These are phyloP conservation scores for Lasius fuliginosus DNA, from an alignment of 2,888 invertebrate genomes.

Conservation along the genomic window DNA sequence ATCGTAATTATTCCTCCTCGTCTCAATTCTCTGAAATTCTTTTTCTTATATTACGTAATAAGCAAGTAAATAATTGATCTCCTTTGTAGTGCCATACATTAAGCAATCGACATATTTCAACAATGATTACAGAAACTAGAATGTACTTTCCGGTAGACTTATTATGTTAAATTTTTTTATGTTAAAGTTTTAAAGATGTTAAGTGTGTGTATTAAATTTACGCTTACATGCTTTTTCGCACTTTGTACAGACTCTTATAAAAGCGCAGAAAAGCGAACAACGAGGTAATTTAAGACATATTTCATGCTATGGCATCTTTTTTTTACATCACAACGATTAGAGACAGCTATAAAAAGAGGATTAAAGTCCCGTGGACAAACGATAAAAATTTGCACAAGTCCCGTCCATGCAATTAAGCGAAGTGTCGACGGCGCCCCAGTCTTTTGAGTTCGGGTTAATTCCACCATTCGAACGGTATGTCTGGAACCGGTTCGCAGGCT, in stretches of 20 bases:
- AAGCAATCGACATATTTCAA: not conserved
- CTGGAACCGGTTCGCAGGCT: constrained; percentile 78
- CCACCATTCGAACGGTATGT: constrained; percentile 75
- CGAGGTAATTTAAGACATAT: constrained; percentile 2
- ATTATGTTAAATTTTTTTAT: constrained; percentile 3
- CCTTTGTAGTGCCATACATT: not conserved
- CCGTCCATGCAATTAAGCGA: constrained; percentile 76
- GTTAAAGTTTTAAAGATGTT: not conserved
- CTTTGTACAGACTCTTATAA: not conserved
- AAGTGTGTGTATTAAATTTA: not conserved
- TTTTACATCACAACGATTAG: constrained; percentile 29
- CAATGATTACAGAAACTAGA: not conserved
- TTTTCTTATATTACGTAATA: not conserved
- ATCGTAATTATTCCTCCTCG: not conserved
- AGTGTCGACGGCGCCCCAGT: constrained; percentile 73
- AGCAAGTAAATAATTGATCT: not conserved
- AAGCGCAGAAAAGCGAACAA: not conserved
- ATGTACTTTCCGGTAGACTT: not conserved
- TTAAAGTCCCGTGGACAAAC: constrained; percentile 49
- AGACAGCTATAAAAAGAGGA: constrained; percentile 39
- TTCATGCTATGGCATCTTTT: constrained; percentile 1
- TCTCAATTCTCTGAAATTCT: constrained; percentile 5
- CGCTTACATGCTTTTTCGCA: not conserved
- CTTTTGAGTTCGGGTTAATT: constrained; percentile 71
- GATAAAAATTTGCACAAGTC: constrained; percentile 61